Evolutionary conservation across 2,888 invertebrate genomes (phyloP), one percentile per base, ranked within the genome.

Genomic region (Penaeus monodon): DNA sequence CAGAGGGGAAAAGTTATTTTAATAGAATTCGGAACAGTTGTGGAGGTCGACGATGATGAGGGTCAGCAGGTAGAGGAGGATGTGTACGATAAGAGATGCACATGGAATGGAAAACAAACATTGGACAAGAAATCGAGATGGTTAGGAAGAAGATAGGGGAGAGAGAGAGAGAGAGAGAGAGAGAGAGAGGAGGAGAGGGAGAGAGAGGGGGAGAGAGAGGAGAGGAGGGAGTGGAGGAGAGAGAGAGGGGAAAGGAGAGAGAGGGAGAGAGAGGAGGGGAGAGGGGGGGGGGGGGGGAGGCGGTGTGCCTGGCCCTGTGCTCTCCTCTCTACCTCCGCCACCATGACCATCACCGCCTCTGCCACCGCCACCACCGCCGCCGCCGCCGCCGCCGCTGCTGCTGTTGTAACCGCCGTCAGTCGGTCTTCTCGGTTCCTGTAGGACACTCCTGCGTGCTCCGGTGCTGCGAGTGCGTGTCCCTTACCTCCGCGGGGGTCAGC

Each of bases 341-440:
- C 63, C 27, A 20, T 57, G 24, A 8, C 44, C 38, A 38, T 66
- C 38, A 22, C 49, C 49, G 49, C n/a, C 17, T 57, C 22, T n/a
- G 49, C 27, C 38, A 66, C 27, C 24, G 38, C 24, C 27, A 14
- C 33, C 29, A 8, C 17, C 22, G 65, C 20, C 66, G 49, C 27
- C 84, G 78, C 63, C 76, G 29, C 66, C 66, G 49, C 27, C 84
- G 78, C 63, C 76, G 29, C 66, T 38, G 77, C 33, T 49, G 78
- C 66, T 49, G 44, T 33, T 78, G 44, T 84, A 64, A 24, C 76
- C 64, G 24, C 78, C 27, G 38, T 63, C 65, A 57, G 57, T 57
- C 57, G 57, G 57, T 57, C 57, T 57, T 57, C 57, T 57, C 57
- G 57, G 57, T 57, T 57, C 57, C 57, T 57, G 57, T 57, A 57